Conservation (phyloP, 2,888 invertebrate species). For the Drosophila seclusa region DNA sequence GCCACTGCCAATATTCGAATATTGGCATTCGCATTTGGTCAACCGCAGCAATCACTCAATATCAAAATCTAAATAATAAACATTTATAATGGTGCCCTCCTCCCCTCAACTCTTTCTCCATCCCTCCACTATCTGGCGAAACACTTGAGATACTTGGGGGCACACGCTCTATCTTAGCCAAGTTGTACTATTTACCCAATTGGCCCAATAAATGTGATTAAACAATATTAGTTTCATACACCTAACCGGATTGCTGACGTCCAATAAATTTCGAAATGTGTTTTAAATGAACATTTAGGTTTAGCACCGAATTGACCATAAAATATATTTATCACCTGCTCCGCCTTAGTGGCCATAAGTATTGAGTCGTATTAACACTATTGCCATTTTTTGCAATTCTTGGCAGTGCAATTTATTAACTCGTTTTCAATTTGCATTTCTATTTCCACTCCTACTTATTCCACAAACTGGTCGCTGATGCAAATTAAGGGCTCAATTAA, state of each 20-base stretch:
- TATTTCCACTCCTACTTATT: conserved; percentile 8
- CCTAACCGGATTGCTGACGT: conserved; percentile 3
- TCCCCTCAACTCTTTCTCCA: not conserved
- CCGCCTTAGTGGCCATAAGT: not conserved
- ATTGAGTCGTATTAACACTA: not conserved
- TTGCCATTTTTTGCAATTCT: not conserved
- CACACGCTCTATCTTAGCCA: conserved; percentile 28
- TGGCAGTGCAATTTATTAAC: not conserved
- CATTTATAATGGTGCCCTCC: conserved; percentile 23
- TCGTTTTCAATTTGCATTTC: not conserved
- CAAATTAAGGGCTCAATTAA: conserved; percentile 31
- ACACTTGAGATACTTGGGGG: conserved; percentile 30
- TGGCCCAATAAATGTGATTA: conserved; percentile 30
- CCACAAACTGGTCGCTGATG: conserved; percentile 10
- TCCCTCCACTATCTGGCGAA: not conserved
- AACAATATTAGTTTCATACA: conserved; percentile 12
- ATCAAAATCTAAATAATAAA: conserved; percentile 24
- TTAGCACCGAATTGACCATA: conserved; percentile 2
- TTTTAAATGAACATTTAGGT: conserved; percentile 20
- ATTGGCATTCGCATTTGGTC: conserved; percentile 10
- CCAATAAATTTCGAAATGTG: conserved; percentile 29
- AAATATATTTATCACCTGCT: conserved; percentile 1
- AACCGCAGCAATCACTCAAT: conserved; percentile 22
- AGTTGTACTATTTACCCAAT: conserved; percentile 6
- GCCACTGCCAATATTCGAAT: not conserved